Conservation (phyloP, 35 echinoderm and acorn worm species). For the Stichopus chloronotus region DNA sequence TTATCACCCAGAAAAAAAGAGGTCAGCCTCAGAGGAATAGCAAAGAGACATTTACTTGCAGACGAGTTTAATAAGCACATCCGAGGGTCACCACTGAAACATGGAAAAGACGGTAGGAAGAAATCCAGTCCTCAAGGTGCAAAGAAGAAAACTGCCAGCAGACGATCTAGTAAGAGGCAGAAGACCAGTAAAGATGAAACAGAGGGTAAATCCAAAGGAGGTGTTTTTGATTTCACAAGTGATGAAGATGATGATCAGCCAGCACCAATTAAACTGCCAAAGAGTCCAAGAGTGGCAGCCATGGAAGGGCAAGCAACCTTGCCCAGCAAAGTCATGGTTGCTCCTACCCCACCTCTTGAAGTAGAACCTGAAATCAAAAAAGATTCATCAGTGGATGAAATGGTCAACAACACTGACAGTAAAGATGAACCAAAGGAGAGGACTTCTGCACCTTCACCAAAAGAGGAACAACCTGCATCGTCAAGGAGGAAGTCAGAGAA, state of each 20-base stretch:
- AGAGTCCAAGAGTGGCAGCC: conserved; percentile 15
- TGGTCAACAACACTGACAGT: not conserved
- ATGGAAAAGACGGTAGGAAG: conserved; percentile 42
- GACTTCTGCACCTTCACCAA: too few relatives aligned
- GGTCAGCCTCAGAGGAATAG: not conserved
- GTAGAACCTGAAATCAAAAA: not conserved
- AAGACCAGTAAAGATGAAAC: conserved; percentile 17
- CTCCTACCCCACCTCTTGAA: not conserved
- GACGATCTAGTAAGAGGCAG: conserved; percentile 35
- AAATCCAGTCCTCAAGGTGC: conserved; percentile 23
- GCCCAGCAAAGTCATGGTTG: not conserved
- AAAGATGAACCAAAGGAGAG: not conserved
- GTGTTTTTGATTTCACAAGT: conserved; percentile 50
- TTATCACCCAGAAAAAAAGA: conserved; percentile 34
- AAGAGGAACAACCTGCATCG: too few relatives aligned
- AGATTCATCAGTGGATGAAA: not conserved
- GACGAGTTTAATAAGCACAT: conserved; percentile 49
- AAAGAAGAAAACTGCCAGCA: conserved; percentile 12
- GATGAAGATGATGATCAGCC: conserved; percentile 41
- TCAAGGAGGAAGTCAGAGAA: not conserved
- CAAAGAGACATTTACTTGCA: conserved; percentile 31
- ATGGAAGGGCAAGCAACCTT: not conserved
- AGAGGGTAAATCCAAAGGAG: conserved; percentile 21
- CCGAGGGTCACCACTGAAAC: conserved; percentile 29
- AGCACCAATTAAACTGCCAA: conserved; percentile 25